Evolutionary conservation across 2,113 vertebrate species (phyloP).

Genomic region (Herpailurus yagouaroundi): DNA sequence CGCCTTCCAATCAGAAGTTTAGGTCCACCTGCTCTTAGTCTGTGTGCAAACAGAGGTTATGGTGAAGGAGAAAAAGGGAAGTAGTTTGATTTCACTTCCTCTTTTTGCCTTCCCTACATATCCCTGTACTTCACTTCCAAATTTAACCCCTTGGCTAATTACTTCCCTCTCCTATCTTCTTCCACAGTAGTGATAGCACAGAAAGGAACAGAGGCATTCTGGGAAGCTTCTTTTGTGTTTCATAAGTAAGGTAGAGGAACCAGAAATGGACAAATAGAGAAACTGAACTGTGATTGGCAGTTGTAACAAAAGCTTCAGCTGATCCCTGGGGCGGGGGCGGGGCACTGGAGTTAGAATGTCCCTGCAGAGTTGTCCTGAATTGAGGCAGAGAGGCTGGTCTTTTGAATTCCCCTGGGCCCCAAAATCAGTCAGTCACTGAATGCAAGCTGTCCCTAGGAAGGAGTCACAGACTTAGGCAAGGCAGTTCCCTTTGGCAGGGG

Average conservation of each 20-base stretch:
- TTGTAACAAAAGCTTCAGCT: neutral
- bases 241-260: neutral
- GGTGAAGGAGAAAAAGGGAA: neutral
- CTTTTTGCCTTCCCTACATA: neutral
- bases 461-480: neutral
- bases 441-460: neutral
- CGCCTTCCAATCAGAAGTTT: neutral
- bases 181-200: neutral
- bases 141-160: neutral
- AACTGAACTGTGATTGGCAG: neutral
- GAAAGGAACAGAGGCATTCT: neutral
- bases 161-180: neutral
- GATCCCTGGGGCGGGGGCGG: neutral
- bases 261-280: neutral
- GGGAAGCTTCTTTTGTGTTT: neutral
- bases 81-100: neutral
- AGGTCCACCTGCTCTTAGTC: neutral
- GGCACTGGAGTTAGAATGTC: neutral
- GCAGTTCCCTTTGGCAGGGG: constrained; percentile 26
- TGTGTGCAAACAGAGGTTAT: neutral
- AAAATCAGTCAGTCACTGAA: neutral
- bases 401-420: neutral
- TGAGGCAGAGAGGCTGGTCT: neutral
- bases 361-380: neutral
- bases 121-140: neutral